These are phyloP conservation scores for Chionomys nivalis DNA, from an alignment of 2,113 vertebrate genomes.

Conservation along the genomic window DNA sequence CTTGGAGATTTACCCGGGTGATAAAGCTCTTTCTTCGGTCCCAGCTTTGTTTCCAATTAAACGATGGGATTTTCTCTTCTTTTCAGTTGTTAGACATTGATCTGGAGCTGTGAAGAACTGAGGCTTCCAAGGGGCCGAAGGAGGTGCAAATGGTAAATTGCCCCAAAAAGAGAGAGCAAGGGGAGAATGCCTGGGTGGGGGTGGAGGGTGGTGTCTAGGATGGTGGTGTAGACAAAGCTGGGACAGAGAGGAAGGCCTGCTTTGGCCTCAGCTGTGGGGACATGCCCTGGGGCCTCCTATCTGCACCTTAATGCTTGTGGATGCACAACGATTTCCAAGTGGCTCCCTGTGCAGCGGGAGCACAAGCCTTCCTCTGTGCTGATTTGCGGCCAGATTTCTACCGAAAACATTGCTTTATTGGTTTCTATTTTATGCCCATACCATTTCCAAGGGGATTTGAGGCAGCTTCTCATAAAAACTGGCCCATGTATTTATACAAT, in stretches of 20 bases:
- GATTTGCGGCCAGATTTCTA: background rate
- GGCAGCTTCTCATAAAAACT: conserved; percentile 21
- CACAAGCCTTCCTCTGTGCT: background rate
- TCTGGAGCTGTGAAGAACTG: background rate
- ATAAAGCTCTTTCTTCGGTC: conserved; percentile 26
- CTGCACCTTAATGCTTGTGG: background rate
- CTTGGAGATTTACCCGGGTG: conserved; percentile 22
- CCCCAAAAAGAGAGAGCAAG: background rate
- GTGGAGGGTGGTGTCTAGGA: background rate
- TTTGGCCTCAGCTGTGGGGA: too few species aligned
- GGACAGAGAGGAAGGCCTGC: background rate
- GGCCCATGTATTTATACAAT: background rate
- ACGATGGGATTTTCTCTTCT: background rate
- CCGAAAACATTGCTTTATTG: background rate
- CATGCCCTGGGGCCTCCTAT: background rate
- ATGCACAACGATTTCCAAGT: background rate
- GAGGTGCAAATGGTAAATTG: background rate
- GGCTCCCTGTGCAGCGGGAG: background rate
- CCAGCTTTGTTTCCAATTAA: conserved; percentile 39
- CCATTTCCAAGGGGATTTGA: conserved; percentile 35
- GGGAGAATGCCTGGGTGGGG: fast-evolving
- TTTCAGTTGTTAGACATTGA: background rate
- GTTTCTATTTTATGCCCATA: conserved; percentile 8
- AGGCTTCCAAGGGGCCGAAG: background rate
- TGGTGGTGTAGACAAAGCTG: background rate